A percentile compares a stretch with the other conserved stretches of the same genome.
Conservation (phyloP, 2,113 vertebrate species). For the Myotis davidii region DNA sequence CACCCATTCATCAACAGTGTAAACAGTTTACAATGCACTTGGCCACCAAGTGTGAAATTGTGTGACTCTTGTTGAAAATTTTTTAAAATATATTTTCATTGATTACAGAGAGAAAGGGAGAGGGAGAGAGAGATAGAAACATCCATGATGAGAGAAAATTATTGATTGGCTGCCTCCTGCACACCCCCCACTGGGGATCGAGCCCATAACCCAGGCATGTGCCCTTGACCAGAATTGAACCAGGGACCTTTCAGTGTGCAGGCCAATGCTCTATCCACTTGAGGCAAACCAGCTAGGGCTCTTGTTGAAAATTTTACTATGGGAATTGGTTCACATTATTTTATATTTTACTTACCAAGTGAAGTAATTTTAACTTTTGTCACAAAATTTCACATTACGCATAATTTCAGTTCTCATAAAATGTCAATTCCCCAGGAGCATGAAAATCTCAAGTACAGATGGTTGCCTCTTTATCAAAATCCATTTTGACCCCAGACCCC, state of each 20-base stretch:
- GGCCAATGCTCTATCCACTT: too few species aligned
- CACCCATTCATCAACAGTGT: background rate
- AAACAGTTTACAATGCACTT: background rate
- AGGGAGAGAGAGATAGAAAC: too few species aligned
- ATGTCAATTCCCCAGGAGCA: background rate
- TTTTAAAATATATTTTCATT: too few species aligned
- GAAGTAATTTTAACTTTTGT: background rate
- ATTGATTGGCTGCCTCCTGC: too few species aligned
- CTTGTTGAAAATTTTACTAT: background rate
- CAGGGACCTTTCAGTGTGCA: too few species aligned
- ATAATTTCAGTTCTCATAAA: background rate
- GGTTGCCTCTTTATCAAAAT: background rate
- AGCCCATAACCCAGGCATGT: too few species aligned
- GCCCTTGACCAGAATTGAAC: too few species aligned
- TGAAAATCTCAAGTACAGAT: background rate
- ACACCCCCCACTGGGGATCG: too few species aligned
- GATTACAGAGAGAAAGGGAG: too few species aligned
- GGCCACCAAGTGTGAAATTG: background rate
- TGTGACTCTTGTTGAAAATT: background rate
- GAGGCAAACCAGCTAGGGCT: background rate
- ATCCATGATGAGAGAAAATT: too few species aligned
- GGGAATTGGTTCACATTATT: background rate
- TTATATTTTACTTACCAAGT: background rate
- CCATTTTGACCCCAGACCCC: accelerated
- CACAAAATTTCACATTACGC: background rate